These are phyloP conservation scores for Xiphorhynchus elegans DNA, from an alignment of 2,113 vertebrate genomes.

Conservation along the genomic window DNA sequence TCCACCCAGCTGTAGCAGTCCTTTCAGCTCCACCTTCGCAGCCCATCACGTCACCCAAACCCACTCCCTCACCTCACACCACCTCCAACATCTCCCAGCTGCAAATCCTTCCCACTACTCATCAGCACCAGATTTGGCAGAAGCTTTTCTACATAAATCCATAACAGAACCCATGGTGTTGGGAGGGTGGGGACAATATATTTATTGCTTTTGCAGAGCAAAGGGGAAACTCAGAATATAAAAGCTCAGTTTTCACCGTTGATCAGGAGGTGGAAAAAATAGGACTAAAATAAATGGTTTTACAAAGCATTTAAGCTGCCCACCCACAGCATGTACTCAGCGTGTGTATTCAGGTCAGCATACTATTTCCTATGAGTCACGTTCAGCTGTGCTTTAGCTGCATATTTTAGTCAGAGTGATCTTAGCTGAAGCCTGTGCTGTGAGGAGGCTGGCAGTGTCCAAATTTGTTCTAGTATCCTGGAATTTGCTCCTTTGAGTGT, in stretches of 20 bases:
- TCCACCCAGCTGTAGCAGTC: not conserved
- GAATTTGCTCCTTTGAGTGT: conserved; percentile 48
- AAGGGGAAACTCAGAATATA: not conserved
- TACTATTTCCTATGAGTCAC: conserved; percentile 48
- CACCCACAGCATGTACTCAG: conserved; percentile 13
- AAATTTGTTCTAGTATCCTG: conserved; percentile 39
- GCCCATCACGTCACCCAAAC: not conserved
- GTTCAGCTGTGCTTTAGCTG: conserved; percentile 57
- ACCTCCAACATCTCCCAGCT: not conserved
- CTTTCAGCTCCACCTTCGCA: not conserved
- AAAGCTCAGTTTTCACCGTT: not conserved
- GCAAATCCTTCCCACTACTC: not conserved
- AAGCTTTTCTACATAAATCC: not conserved
- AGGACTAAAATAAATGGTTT: conserved; percentile 11
- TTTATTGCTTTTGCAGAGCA: not conserved
- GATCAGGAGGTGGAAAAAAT: not conserved
- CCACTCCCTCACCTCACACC: not conserved
- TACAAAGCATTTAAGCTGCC: not conserved
- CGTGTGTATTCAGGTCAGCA: conserved; percentile 55
- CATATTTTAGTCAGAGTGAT: conserved; percentile 42
- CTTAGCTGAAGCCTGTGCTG: conserved; percentile 26
- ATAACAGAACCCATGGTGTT: not conserved
- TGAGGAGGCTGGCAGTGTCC: conserved; percentile 30
- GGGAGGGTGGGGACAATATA: too few species aligned
- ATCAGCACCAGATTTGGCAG: not conserved